Conservation (phyloP, 1,140 invertebrate genomes). For the Tetramorium simillimum region DNA sequence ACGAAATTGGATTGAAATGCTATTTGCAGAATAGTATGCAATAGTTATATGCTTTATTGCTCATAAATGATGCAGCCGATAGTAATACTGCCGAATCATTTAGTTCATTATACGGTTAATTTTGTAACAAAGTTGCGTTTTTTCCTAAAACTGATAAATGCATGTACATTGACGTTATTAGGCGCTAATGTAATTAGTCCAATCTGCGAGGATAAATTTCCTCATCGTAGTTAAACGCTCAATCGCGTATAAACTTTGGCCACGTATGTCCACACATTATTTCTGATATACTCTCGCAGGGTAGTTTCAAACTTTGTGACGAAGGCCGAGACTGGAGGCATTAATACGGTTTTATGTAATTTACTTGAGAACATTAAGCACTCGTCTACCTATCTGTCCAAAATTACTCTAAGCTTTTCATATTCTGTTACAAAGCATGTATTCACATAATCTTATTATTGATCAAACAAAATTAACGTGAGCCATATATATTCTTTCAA, state of each 20-base stretch:
- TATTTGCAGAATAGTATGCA: constrained; percentile 23
- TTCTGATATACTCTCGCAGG: constrained; percentile 32
- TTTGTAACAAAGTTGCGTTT: not conserved
- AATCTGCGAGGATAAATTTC: constrained; percentile 19
- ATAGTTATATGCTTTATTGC: constrained; percentile 32
- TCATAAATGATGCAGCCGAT: constrained; percentile 22
- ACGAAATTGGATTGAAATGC: constrained; percentile 53
- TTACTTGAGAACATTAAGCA: constrained; percentile 43
- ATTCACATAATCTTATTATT: not conserved
- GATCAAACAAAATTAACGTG: not conserved
- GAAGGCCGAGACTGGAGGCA: constrained; percentile 29
- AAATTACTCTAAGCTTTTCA: constrained; percentile 9
- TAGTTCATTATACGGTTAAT: not conserved
- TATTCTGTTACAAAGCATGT: not conserved
- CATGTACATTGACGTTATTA: not conserved
- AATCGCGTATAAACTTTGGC: constrained; percentile 38
- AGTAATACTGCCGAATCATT: constrained; percentile 12
- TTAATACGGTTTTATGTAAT: constrained; percentile 39
- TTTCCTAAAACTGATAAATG: not conserved
- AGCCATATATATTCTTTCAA: not conserved
- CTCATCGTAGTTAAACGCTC: constrained; percentile 13
- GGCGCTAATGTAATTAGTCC: constrained; percentile 21
- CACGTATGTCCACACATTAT: constrained; percentile 51
- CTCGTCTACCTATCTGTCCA: not conserved
- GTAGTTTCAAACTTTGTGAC: constrained; percentile 53